These are phyloP conservation scores for Oscarella lobularis DNA, from an alignment of 37 sponge, comb jelly and placozoan genomes.

Conservation along the genomic window DNA sequence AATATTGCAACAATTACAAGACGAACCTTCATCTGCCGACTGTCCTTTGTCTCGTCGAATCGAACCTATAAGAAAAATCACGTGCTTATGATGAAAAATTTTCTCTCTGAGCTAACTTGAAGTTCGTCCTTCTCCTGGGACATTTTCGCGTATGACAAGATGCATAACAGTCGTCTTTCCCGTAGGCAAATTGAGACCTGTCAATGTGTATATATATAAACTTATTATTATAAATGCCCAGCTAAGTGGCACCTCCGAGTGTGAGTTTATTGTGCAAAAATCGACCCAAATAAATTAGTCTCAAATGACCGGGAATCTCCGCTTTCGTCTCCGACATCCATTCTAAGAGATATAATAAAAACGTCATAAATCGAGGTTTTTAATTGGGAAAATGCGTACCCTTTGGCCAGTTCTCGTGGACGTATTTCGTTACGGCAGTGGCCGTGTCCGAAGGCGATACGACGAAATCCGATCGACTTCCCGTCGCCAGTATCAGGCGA, in stretches of 20 bases:
- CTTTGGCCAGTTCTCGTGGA: slow-evolving; percentile 31
- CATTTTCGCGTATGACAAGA: slow-evolving; percentile 26
- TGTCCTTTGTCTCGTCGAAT: no score
- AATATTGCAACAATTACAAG: no score
- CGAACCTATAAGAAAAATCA: no score
- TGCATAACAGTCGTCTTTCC: slow-evolving; percentile 46
- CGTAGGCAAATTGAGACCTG: slow-evolving; percentile 22
- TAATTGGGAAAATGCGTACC: no score
- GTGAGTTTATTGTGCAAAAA: slow-evolving; percentile 12
- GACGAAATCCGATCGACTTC: slow-evolving; percentile 22
- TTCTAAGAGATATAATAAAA: no score
- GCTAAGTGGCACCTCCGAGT: slow-evolving; percentile 2
- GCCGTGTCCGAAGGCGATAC: slow-evolving; percentile 15
- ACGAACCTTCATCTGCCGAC: no score
- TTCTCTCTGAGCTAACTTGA: no score
- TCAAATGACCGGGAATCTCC: slow-evolving; percentile 16
- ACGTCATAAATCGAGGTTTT: not conserved
- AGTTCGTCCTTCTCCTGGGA: slow-evolving; percentile 17
- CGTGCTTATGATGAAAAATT: no score
- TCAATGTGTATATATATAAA: not conserved
- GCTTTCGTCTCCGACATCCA: not conserved
- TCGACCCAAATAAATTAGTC: slow-evolving; percentile 32
- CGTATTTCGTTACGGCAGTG: slow-evolving; percentile 12
- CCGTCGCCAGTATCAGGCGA: slow-evolving; percentile 21
- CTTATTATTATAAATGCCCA: not conserved